Evolutionary conservation across 2,113 vertebrate genomes (phyloP).

Genomic region (Platycercus adscitus): DNA sequence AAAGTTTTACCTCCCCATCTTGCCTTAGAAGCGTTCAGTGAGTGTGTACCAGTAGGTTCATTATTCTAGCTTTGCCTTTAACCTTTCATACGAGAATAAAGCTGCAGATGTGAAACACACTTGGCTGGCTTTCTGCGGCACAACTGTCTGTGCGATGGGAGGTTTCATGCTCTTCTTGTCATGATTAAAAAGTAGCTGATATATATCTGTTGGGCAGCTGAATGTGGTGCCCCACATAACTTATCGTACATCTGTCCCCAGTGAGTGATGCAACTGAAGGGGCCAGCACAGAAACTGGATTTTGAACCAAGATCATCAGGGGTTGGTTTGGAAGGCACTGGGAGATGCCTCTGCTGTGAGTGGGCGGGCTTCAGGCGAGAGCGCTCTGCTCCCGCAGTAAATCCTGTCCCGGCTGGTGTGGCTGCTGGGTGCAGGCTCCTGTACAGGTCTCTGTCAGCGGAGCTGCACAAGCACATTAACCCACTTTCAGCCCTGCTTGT

Average conservation of each 20-base stretch:
- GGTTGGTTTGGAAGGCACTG: not conserved
- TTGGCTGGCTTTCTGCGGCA: not conserved
- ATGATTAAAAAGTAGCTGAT: not conserved
- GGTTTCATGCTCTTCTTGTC: not conserved
- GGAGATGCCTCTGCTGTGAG: not conserved
- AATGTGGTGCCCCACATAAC: not conserved
- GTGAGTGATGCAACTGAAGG: not conserved
- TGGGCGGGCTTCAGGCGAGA: not conserved
- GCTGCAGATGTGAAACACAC: not conserved
- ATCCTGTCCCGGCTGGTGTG: fast-evolving
- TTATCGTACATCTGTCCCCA: not conserved
- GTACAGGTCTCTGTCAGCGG: not conserved
- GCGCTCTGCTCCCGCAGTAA: not conserved
- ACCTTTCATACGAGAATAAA: conserved; percentile 39
- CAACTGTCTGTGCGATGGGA: not conserved
- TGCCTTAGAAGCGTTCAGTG: not conserved
- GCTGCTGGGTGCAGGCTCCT: fast-evolving
- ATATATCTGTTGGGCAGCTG: not conserved
- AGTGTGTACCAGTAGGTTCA: not conserved
- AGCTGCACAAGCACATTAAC: not conserved
- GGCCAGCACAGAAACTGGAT: not conserved
- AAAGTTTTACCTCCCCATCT: conserved; percentile 8
- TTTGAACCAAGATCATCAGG: not conserved
- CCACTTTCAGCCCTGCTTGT: not conserved
- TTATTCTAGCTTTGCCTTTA: conserved; percentile 52